Base-by-base conservation (phyloP, 2,797 vertebrate genomes). In the Schizopygopsis pylzovi region DNA sequence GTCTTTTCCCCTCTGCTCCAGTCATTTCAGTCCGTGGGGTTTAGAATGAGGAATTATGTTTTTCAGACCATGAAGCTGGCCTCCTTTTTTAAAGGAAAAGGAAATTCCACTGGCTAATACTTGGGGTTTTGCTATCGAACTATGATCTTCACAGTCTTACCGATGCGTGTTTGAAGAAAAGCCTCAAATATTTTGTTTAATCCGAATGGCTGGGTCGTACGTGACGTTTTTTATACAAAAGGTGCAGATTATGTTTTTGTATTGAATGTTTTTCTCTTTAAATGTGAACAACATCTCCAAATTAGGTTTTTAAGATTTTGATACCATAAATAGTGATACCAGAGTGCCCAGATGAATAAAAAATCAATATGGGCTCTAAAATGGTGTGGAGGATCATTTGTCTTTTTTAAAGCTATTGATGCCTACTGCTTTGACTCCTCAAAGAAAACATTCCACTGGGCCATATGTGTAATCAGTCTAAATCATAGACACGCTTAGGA, bases 1-100 rank as follows among this genome's bases (percentile, higher is more conserved):
- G 85, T 52, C 9, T 83, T 80, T 75, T 70, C 33, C 54, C n/a
- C 65, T 79, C 83, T 85, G 68, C 22, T 86, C 71, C 20, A 86
- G 84, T 83, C 65, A 4, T 68, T 85, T 59, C 75, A 72, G 76
- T 82, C 78, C 72, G 87, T 20, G n/a, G 43, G 37, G 59, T 87
- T 86, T 52, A 45, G 56, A 82, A 72, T 56, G 83, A 88, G 85
- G 86, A 87, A 81, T 85, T 79, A 70, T 47, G 77, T 73, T 78
- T 86, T 90, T 87, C 79, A 70, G 85, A 89, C 76, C 81, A 86
- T 90, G 90, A 88, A 47, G 41, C 82, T 75, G 79, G 47, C 22
- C 41, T 79, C 12, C 39, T 82, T 39, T 39, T 89, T 61, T 47
- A 12, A 77, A 49, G 49, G 82, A 41, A 87, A 88, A 82, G 72